Base-by-base conservation (phyloP, 1,140 invertebrate species). In the Zaprionus tsacasi region DNA sequence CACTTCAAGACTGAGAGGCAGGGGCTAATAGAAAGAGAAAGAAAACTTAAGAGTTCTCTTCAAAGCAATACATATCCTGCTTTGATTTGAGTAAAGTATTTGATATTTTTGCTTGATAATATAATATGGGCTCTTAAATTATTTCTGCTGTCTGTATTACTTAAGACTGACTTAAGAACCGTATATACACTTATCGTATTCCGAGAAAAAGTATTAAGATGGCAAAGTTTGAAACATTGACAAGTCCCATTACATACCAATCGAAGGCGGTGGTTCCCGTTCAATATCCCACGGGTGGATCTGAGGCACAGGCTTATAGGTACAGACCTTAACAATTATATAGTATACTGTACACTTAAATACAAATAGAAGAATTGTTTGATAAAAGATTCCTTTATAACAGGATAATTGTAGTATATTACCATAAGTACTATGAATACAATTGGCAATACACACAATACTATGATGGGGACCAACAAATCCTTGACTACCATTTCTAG, bases 241-340 rank as follows among this genome's bases (percentile, higher is more conserved):
- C 17, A 12, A 5, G 25, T 50, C 45, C 10, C 17, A 6, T 50
- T 70, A 78, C 79, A 75, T 70, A 85, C 81, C 59, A 25, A 21
- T 21, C 17, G 6, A 10, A n/a, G 15, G 45, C 45, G 17, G 17
- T 48, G 45, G 45, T 25, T 50, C 45, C 10, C 8, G 45, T 25
- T 50, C 45, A 25, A 50, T 50, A 25, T 50, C 45, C 45, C 45
- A 50, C 21, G 45, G 1, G 17, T 50, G 45, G 21, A 50, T 17
- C 45, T 50, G 17, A 25, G 45, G 17, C 17, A 3, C 8, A 25
- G 10, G 6, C 45, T 50, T 50, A 50, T 17, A 11, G 17, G 10
- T 3, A 50, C 45, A 25, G 10, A 11, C 8, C 11, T 50, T 50
- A 21, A 25, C 1, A 21, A 50, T 6, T 11, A 25, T 5, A 3